Base-by-base conservation (phyloP, 2,113 vertebrate species). In the Mustelus asterias region DNA sequence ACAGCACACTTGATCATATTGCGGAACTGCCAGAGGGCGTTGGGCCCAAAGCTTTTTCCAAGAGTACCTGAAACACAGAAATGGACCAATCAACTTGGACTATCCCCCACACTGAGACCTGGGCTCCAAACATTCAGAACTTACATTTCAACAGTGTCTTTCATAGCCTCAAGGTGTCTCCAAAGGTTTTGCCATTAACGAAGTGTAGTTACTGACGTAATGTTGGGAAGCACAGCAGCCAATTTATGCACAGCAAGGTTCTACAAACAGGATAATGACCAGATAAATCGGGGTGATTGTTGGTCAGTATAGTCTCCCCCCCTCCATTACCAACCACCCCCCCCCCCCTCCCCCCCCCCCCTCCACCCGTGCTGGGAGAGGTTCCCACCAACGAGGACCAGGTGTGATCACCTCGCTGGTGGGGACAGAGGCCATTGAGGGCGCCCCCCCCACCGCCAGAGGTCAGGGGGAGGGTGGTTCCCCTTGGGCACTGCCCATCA, bases 1-100 rank as follows among this genome's bases (percentile, higher is more conserved):
- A 96, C 96, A n/a, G 83, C 90, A 63, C 96, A 96, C 37, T 85
- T 96, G 22, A 96, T 96, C 88, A 97, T 96, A 20, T 90, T 37
- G 5, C 93, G 41, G 63, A 97, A 96, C 69, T 97, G 96, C 83
- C 96, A 60, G 1, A 97, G 86, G 22, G 96, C 96, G 58, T 83
- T 76, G 83, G n/a, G 76, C 72, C 22, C 37, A 83, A 58, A 83
- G n/a, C 48, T 29, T 63, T 76, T 83, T 33, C 63, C 83, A 22
- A 37, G 63, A 60, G 44, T 24, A 76, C 95, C 80, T 96, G 72
- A 72, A 58, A 54, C n/a, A 58, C 80, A 88, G 33, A 33, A 63
- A 72, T 44, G n/a, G 76, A n/a, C 16, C 18, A 72, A 78, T 20
- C n/a, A 33, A 16, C 33, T 63, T 44, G 5, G 16, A 86, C 10